Percentiles rank a stretch among this genome's conserved stretches.
Evolutionary conservation across 1,140 invertebrate genomes (phyloP).

Genomic region (Penaeus japonicus): DNA sequence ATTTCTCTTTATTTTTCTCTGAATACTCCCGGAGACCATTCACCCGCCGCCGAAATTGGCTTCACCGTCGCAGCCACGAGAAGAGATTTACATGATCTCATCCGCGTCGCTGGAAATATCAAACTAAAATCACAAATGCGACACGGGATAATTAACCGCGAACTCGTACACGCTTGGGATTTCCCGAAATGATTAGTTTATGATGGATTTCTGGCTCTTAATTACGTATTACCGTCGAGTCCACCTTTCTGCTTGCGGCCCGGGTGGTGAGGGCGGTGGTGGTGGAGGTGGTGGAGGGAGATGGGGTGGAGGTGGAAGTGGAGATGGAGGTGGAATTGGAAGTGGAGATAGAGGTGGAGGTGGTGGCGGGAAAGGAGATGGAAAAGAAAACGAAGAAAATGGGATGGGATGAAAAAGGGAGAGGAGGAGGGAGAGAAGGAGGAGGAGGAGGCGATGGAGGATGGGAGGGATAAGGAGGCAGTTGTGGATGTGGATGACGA

Average conservation of each 20-base stretch:
- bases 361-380: background rate
- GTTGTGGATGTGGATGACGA: background rate
- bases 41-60: background rate
- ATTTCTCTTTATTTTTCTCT: too few species aligned
- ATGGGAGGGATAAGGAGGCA: background rate
- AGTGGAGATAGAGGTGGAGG: background rate
- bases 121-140: slow-evolving; percentile 36
- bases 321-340: background rate
- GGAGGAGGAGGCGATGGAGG: background rate
- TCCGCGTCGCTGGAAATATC: background rate
- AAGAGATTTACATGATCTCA: background rate
- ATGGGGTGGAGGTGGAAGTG: too few species aligned
- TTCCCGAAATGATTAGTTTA: slow-evolving; percentile 38
- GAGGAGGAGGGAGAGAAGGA: background rate
- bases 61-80: background rate
- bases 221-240: slow-evolving; percentile 39
- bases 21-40: background rate
- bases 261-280: background rate
- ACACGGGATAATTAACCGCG: slow-evolving; percentile 19
- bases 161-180: slow-evolving; percentile 34
- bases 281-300: too few species aligned
- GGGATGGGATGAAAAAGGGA: background rate
- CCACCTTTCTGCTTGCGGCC: background rate
- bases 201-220: slow-evolving; percentile 44
- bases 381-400: background rate